These are phyloP conservation scores for Diloba caeruleocephala DNA, from an alignment of 2,888 invertebrate species.

Conservation along the genomic window DNA sequence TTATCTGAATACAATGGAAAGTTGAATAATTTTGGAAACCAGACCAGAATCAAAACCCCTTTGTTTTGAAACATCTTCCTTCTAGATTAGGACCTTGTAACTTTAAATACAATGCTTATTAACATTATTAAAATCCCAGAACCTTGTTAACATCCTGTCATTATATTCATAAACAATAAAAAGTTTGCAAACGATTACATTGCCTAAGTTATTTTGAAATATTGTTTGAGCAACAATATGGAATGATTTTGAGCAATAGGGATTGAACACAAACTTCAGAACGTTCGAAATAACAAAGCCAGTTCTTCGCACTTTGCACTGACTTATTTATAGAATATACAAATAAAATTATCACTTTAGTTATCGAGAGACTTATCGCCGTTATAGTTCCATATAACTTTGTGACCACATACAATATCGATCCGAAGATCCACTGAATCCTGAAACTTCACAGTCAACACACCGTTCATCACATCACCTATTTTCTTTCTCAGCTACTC, in stretches of 20 bases:
- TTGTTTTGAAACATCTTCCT: conserved; percentile 10
- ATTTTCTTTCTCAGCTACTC: conserved; percentile 75
- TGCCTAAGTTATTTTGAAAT: conserved; percentile 24
- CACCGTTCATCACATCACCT: conserved; percentile 61
- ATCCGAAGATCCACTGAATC: conserved; percentile 43
- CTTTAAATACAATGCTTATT: conserved; percentile 22
- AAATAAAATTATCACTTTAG: conserved; percentile 38
- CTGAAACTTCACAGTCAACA: conserved; percentile 24
- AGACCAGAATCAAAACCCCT: conserved; percentile 7
- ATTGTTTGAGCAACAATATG: conserved; percentile 48
- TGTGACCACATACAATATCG: conserved; percentile 28
- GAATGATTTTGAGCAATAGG: conserved; percentile 42
- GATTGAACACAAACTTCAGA: conserved; percentile 26
- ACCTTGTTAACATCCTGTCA: conserved; percentile 33
- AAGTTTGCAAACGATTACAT: conserved; percentile 21
- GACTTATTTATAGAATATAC: conserved; percentile 34
- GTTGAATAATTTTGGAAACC: conserved; percentile 7
- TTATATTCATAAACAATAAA: conserved; percentile 33
- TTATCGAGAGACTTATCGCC: conserved; percentile 23
- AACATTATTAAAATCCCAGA: conserved; percentile 13
- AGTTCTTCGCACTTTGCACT: conserved; percentile 36
- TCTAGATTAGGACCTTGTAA: conserved; percentile 20
- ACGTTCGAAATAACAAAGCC: conserved; percentile 24
- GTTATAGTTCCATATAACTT: conserved; percentile 20
- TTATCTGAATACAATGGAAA: not conserved